Evolutionary conservation across 2,888 invertebrate genomes (phyloP).

Genomic region (Rotaria magnacalcarata): DNA sequence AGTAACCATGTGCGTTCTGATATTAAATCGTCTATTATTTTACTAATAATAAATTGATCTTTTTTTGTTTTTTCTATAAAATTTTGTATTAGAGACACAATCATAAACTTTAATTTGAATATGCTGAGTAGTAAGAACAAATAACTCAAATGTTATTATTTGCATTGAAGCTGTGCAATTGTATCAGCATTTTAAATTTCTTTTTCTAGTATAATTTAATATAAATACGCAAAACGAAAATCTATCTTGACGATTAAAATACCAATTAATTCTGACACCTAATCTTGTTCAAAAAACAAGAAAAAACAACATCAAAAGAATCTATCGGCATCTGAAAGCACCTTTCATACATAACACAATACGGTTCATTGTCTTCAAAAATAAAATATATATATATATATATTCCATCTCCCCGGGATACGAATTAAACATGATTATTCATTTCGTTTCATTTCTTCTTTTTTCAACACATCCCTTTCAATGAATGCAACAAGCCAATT

Average conservation of each 20-base stretch:
- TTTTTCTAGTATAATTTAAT: not conserved
- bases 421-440: not conserved
- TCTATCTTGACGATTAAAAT: not conserved
- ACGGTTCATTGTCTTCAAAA: constrained; percentile 4
- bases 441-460: not conserved
- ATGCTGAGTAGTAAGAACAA: no score
- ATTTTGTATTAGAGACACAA: no score
- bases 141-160: not conserved
- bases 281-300: not conserved
- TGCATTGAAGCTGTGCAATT: not conserved
- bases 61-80: no score
- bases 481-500: not conserved
- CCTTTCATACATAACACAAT: constrained; percentile 22
- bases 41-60: no score
- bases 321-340: not conserved
- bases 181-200: no score
- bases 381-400: not conserved
- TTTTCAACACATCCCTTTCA: not conserved
- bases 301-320: not conserved
- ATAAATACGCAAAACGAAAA: not conserved
- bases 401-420: not conserved
- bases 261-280: not conserved
- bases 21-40: no score
- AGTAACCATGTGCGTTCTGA: no score
- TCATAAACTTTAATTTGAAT: no score